phyloP scores from a whole-genome alignment of 1,140 invertebrate species.

The Zeugodacus cucurbitae region DNA sequence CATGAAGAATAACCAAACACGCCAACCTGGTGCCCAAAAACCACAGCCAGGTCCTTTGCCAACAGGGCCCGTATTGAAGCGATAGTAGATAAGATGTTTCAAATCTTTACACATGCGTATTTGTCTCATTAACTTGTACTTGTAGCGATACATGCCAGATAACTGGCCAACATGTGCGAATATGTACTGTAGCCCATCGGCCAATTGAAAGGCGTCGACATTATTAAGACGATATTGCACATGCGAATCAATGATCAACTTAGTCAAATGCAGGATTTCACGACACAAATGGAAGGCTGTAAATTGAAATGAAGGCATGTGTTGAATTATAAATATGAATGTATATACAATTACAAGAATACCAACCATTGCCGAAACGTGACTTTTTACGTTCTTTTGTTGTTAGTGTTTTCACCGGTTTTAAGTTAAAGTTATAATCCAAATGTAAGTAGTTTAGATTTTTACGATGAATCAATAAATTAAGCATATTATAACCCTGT shows the following conservation, averaged over 20 bases:
- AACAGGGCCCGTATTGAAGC: conserved; percentile 98
- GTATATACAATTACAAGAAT: background rate
- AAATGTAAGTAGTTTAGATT: conserved; percentile 99
- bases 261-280: conserved; percentile 97
- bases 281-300: conserved; percentile 97
- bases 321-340: background rate
- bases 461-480: conserved; percentile 98
- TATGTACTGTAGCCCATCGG: conserved; percentile 99
- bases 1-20: conserved; percentile 99
- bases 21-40: conserved; percentile 99
- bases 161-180: conserved; percentile 99
- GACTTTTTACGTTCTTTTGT: conserved; percentile 99
- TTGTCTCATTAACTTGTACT: conserved; percentile 99
- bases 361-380: conserved; percentile 94
- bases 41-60: conserved; percentile 99
- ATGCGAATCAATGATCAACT: conserved; percentile 98
- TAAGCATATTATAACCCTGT: conserved; percentile 99
- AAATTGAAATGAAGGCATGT: conserved; percentile 48
- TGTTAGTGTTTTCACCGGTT: conserved; percentile 98
- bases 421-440: conserved; percentile 99
- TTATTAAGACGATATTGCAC: conserved; percentile 99
- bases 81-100: conserved; percentile 99
- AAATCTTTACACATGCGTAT: conserved; percentile 99
- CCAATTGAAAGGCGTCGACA: conserved; percentile 98
- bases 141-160: conserved; percentile 99